These are phyloP conservation scores for Ichneumon xanthorius DNA, from an alignment of 2,888 invertebrate genomes.

Conservation along the genomic window DNA sequence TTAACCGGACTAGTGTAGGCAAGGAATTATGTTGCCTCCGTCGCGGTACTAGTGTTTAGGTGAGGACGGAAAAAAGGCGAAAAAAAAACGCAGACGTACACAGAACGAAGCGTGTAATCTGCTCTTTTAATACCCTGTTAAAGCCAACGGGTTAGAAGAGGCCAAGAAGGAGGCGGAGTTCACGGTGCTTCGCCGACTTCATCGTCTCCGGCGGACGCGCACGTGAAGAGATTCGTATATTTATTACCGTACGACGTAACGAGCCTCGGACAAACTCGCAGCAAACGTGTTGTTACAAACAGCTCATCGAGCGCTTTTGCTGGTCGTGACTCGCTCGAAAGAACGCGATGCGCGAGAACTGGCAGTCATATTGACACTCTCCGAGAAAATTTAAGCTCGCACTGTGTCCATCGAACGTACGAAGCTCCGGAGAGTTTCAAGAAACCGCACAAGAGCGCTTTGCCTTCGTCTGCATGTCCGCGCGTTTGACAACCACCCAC, in stretches of 20 bases:
- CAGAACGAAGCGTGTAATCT: conserved; percentile 23
- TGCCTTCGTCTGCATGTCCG: conserved; percentile 17
- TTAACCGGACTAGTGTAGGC: not conserved
- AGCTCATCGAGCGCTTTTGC: conserved; percentile 27
- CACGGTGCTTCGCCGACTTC: conserved; percentile 45
- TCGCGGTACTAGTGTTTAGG: conserved; percentile 3
- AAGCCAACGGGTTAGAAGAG: conserved; percentile 17
- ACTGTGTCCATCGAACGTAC: not conserved
- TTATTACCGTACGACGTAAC: conserved; percentile 52
- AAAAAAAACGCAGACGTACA: not conserved
- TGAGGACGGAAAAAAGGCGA: not conserved
- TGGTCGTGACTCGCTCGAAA: conserved; percentile 31
- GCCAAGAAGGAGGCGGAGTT: conserved; percentile 26
- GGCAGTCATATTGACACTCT: conserved; percentile 6
- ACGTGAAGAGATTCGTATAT: conserved; percentile 44
- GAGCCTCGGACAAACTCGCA: conserved; percentile 23
- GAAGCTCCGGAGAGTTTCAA: conserved; percentile 29
- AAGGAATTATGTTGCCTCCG: conserved; percentile 3
- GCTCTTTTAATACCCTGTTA: conserved; percentile 42
- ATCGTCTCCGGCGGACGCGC: conserved; percentile 9
- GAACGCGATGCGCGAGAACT: conserved; percentile 37
- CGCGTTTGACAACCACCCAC: not conserved
- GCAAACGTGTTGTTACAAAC: conserved; percentile 7
- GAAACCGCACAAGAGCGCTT: conserved; percentile 57
- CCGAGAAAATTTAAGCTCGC: not conserved